These are phyloP conservation scores for Ctenosaura bakeri DNA, from an alignment of 2,797 vertebrate species.

Conservation along the genomic window DNA sequence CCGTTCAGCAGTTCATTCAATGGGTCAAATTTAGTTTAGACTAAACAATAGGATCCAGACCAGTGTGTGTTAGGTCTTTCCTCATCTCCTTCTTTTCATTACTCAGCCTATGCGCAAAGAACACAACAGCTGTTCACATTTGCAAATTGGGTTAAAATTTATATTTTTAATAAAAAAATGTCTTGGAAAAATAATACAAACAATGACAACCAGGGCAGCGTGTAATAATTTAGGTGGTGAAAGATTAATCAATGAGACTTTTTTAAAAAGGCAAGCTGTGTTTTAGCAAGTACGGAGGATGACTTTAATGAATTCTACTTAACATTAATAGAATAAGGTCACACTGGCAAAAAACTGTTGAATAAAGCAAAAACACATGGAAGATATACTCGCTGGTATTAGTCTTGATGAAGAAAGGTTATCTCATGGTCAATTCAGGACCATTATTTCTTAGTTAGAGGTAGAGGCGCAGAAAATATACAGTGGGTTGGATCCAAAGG, in stretches of 20 bases:
- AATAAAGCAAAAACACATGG: slow-evolving; percentile 80
- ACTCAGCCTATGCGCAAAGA: slow-evolving; percentile 49
- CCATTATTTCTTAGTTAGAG: slow-evolving; percentile 81
- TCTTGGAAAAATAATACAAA: slow-evolving; percentile 78
- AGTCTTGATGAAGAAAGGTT: slow-evolving; percentile 78
- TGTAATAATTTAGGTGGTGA: slow-evolving; percentile 77
- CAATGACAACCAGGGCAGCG: slow-evolving; percentile 70
- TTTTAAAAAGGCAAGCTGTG: slow-evolving; percentile 67
- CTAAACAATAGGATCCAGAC: background rate
- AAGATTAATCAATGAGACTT: slow-evolving; percentile 77
- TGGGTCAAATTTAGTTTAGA: no score
- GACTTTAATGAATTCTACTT: slow-evolving; percentile 80
- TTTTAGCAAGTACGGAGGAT: slow-evolving; percentile 57
- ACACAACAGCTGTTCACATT: slow-evolving; percentile 76
- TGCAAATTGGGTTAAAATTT: slow-evolving; percentile 76
- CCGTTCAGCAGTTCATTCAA: no score
- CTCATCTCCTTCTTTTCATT: fast-evolving
- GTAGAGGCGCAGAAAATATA: slow-evolving; percentile 70
- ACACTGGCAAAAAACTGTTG: slow-evolving; percentile 79
- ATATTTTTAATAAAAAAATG: slow-evolving; percentile 71
- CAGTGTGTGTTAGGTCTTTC: background rate
- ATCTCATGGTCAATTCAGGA: slow-evolving; percentile 76
- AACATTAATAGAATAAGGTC: slow-evolving; percentile 79
- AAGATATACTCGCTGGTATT: slow-evolving; percentile 78
- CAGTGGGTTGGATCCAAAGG: slow-evolving; percentile 47